Evolutionary conservation across 1,140 invertebrate species (phyloP).

Genomic region (Agraylea sexmaculata): DNA sequence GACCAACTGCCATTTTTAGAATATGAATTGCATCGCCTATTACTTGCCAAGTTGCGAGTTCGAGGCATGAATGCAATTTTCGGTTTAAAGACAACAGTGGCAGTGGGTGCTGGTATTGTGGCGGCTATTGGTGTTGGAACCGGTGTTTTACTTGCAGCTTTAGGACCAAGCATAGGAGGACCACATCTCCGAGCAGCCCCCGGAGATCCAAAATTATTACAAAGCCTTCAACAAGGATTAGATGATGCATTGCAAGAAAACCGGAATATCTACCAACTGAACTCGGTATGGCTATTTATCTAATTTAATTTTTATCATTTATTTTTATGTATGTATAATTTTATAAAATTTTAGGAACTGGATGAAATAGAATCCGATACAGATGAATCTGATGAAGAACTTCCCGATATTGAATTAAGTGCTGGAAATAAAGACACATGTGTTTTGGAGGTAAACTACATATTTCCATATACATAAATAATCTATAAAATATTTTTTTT

Average conservation of each 20-base stretch:
- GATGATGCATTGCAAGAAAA: constrained; percentile 19
- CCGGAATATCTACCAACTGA: constrained; percentile 18
- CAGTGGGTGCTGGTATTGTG: constrained; percentile 54
- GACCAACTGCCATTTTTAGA: constrained; percentile 88
- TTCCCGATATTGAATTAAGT: constrained; percentile 62
- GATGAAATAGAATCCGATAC: constrained; percentile 40
- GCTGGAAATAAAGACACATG: constrained; percentile 74
- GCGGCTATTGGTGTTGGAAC: constrained; percentile 20
- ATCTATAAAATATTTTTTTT: constrained; percentile 15
- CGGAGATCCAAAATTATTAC: constrained; percentile 14
- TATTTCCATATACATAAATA: constrained; percentile 1
- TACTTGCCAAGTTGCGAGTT: constrained; percentile 83
- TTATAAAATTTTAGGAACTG: constrained; percentile 6
- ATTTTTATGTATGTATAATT: constrained; percentile 18
- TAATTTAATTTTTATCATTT: background rate
- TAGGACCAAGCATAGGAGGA: constrained; percentile 14
- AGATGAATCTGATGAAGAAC: constrained; percentile 61
- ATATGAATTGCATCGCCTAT: constrained; percentile 85
- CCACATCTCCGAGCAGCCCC: constrained; percentile 16
- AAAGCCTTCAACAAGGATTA: constrained; percentile 13
- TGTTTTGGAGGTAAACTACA: constrained; percentile 48
- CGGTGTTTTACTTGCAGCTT: constrained; percentile 17
- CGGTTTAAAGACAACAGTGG: constrained; percentile 70
- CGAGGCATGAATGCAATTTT: constrained; percentile 92
- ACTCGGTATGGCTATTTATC: constrained; percentile 10